Percentiles rank a stretch among this genome's conserved stretches.
These are phyloP conservation scores for Stegastes partitus DNA, from an alignment of 2,113 vertebrate species.

Conservation along the genomic window DNA sequence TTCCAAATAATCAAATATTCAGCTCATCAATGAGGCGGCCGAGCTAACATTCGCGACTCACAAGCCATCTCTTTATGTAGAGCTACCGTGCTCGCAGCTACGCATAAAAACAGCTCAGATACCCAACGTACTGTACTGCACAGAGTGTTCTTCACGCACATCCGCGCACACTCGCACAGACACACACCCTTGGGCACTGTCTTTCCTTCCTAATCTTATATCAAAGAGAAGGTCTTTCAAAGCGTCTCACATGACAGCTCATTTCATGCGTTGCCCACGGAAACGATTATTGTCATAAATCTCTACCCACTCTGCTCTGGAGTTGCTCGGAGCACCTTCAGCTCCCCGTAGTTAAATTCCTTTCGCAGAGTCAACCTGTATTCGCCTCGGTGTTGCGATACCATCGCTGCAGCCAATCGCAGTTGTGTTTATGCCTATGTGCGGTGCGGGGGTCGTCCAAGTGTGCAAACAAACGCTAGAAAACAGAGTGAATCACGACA, in stretches of 20 bases:
- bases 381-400: slow-evolving; percentile 2
- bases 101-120: slow-evolving; percentile 34
- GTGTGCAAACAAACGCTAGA: slow-evolving; percentile 46
- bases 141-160: slow-evolving; percentile 42
- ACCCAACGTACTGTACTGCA: slow-evolving; percentile 2
- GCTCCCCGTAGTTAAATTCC: slow-evolving; percentile 40
- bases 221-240: slow-evolving; percentile 82
- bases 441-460: slow-evolving; percentile 9
- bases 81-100: slow-evolving; percentile 31
- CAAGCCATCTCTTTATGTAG: slow-evolving; percentile 21
- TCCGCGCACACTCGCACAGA: slow-evolving; percentile 21
- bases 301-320: slow-evolving; percentile 43
- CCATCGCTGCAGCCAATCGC: slow-evolving; percentile 3
- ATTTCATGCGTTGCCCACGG: slow-evolving; percentile 80
- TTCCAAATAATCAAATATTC: slow-evolving; percentile 8
- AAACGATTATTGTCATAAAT: slow-evolving; percentile 81
- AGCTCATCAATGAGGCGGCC: not conserved
- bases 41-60: slow-evolving; percentile 8
- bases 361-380: slow-evolving; percentile 32
- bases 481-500: slow-evolving; percentile 38
- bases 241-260: slow-evolving; percentile 78
- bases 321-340: slow-evolving; percentile 54
- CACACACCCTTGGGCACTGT: slow-evolving; percentile 56
- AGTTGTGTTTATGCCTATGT: slow-evolving; percentile 1
- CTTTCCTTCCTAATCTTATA: slow-evolving; percentile 81